Evolutionary conservation across 2,113 vertebrate genomes (phyloP).

Genomic region (Myanophis thanlyinensis): DNA sequence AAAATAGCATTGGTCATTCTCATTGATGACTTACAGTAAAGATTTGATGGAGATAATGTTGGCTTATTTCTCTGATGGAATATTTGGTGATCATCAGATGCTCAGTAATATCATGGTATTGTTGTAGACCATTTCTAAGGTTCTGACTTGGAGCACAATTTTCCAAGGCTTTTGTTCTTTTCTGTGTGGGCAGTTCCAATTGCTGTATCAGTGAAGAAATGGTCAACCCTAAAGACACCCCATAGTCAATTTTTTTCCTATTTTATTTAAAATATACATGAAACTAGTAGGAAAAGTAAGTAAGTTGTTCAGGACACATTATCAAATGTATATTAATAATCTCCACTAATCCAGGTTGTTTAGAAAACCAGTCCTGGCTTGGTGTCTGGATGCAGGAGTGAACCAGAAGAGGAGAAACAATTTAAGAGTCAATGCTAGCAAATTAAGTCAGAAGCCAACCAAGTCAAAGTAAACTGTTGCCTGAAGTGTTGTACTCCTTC

Average conservation of each 20-base stretch:
- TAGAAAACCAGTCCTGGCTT: background rate
- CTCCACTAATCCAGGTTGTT: background rate
- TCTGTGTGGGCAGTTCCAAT: background rate
- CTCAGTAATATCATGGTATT: background rate
- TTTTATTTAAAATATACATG: background rate
- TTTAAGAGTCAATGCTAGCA: background rate
- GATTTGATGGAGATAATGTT: background rate
- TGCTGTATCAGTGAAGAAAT: background rate
- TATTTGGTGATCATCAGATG: background rate
- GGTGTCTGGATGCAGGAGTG: background rate
- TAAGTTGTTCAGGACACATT: background rate
- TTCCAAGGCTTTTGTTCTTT: background rate
- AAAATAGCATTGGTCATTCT: background rate
- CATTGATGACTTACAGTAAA: background rate
- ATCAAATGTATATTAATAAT: background rate
- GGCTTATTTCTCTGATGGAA: background rate
- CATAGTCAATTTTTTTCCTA: background rate
- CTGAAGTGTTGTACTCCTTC: background rate
- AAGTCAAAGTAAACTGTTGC: background rate
- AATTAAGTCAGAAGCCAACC: background rate
- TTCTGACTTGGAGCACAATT: background rate
- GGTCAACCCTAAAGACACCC: background rate
- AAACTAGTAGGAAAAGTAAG: background rate
- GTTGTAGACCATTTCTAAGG: background rate
- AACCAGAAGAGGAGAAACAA: background rate